phyloP scores from a whole-genome alignment of 2,113 vertebrate species.

The Peucedramus taeniatus region DNA sequence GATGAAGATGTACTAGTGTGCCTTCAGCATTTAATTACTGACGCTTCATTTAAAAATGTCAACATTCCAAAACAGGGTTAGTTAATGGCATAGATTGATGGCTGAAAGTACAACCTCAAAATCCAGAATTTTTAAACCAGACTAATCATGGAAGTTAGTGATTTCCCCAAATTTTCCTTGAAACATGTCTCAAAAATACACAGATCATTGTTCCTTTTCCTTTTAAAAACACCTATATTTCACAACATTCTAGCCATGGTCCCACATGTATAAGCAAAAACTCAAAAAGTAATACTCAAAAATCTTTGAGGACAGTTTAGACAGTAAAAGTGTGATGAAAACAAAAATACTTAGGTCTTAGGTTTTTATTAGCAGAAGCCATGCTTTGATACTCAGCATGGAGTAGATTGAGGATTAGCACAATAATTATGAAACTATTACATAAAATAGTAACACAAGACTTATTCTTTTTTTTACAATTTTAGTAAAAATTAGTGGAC shows the following conservation, averaged over 20 bases:
- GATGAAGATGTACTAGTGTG: background rate
- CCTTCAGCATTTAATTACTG: background rate
- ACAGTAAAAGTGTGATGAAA: background rate
- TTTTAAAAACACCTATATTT: background rate
- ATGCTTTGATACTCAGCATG: background rate
- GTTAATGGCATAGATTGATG: background rate
- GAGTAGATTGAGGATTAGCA: background rate
- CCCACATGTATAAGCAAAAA: background rate
- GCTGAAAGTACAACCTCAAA: background rate
- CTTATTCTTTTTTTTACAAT: background rate
- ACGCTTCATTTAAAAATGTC: background rate
- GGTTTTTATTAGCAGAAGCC: background rate
- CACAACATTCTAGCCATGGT: background rate
- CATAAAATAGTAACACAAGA: background rate
- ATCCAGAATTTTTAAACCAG: background rate
- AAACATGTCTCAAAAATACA: background rate
- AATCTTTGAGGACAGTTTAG: background rate
- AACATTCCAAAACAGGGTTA: background rate
- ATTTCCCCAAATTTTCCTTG: background rate
- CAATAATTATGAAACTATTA: background rate
- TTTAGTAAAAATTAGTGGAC: background rate
- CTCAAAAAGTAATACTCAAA: background rate
- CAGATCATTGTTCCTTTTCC: background rate
- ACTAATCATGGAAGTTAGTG: background rate
- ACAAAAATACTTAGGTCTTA: background rate